Evolutionary conservation across 2,797 vertebrate species (phyloP).

Genomic region (Perodicticus potto): DNA sequence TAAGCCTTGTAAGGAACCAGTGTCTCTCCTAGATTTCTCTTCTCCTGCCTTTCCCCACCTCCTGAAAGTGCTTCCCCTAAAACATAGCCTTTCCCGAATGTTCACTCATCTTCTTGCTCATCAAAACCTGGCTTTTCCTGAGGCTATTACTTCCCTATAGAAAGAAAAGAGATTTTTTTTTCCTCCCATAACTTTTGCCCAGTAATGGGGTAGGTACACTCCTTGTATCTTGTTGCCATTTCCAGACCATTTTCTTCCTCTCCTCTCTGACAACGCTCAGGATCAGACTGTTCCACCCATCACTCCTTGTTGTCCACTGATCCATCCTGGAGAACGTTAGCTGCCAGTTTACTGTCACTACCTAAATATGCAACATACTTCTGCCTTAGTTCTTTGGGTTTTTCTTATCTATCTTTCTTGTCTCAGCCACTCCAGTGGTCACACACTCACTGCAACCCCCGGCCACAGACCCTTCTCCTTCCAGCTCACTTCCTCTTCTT

Average conservation of each 20-base stretch:
- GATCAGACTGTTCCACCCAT: background rate
- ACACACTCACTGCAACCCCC: background rate
- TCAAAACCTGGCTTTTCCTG: background rate
- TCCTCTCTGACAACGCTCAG: background rate
- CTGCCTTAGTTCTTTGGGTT: slow-evolving; percentile 11
- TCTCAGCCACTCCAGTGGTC: background rate
- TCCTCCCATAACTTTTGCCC: background rate
- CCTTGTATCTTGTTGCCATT: background rate
- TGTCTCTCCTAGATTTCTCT: background rate
- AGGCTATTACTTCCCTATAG: background rate
- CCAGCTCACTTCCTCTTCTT: background rate
- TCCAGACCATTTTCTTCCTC: background rate
- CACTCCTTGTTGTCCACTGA: background rate
- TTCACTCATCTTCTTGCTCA: background rate
- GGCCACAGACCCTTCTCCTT: background rate
- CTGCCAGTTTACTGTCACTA: background rate
- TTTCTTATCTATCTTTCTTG: background rate
- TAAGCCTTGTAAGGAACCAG: background rate
- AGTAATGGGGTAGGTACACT: background rate
- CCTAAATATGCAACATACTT: background rate
- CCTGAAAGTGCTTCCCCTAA: background rate
- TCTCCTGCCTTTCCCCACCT: background rate
- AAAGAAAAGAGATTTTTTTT: background rate
- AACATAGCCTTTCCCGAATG: background rate
- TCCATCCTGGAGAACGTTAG: background rate